Conservation (phyloP, 2,797 vertebrate genomes). For the Acanthopagrus latus region DNA sequence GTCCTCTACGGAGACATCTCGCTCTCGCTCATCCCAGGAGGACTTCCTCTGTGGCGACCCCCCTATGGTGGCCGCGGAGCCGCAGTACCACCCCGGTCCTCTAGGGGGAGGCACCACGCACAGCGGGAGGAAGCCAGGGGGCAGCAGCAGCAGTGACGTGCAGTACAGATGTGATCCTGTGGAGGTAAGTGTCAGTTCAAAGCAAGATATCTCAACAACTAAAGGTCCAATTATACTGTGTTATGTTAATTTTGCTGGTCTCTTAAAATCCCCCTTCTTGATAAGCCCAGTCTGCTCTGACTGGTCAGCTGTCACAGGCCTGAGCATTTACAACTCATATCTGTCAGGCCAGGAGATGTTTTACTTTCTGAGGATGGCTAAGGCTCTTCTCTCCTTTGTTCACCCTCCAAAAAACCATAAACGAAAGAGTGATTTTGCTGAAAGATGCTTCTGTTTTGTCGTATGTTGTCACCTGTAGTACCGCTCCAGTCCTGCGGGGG, state of each 20-base stretch:
- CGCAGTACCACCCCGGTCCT: slow-evolving; percentile 80
- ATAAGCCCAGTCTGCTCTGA: too few species aligned
- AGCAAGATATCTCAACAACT: background rate
- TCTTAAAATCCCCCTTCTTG: too few species aligned
- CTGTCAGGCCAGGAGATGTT: too few species aligned
- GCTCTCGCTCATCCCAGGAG: slow-evolving; percentile 97
- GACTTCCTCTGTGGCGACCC: slow-evolving; percentile 82
- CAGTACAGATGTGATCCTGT: slow-evolving; percentile 79
- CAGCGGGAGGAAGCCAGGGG: slow-evolving; percentile 78
- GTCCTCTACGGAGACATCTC: slow-evolving; percentile 97
- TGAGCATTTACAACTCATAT: too few species aligned
- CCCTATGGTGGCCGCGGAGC: slow-evolving; percentile 58
- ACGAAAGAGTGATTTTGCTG: too few species aligned
- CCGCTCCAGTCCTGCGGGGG: slow-evolving; percentile 90
- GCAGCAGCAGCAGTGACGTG: slow-evolving; percentile 81
- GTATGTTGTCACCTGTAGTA: slow-evolving; percentile 78
- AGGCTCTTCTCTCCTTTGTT: background rate
- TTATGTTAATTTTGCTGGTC: too few species aligned
- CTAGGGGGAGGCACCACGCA: slow-evolving; percentile 69
- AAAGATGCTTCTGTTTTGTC: background rate
- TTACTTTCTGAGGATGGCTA: background rate
- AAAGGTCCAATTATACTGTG: background rate
- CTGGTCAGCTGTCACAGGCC: too few species aligned
- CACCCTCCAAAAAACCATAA: background rate
- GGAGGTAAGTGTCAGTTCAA: slow-evolving; percentile 61